phyloP scores from a whole-genome alignment of 2,797 vertebrate genomes.

The Zenarchopterus dispar region DNA sequence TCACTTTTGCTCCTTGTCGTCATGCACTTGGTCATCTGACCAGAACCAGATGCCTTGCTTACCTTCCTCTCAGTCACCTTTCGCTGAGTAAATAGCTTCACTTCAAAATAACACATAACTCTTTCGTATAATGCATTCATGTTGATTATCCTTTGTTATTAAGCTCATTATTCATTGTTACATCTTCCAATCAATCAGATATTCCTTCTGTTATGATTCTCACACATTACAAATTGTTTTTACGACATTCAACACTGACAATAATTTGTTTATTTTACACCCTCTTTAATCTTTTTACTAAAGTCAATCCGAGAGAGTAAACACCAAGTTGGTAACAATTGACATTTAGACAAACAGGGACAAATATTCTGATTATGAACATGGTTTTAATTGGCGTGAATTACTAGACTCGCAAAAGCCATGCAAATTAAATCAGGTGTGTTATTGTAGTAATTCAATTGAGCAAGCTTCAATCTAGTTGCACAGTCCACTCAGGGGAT shows the following conservation, averaged over 20 bases:
- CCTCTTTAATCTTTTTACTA: conserved; percentile 2
- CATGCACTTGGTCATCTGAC: conserved; percentile 24
- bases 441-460: conserved; percentile 57
- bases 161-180: conserved; percentile 12
- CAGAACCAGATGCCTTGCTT: conserved; percentile 27
- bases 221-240: conserved; percentile 13
- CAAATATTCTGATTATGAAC: conserved; percentile 50
- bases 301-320: conserved; percentile 45
- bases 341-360: conserved; percentile 63
- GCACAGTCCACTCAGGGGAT: conserved; percentile 44
- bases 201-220: conserved; percentile 19
- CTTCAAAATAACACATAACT: conserved; percentile 27
- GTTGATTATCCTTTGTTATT: not conserved
- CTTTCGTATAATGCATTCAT: conserved; percentile 11
- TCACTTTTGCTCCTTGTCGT: conserved; percentile 29
- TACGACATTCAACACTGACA: not conserved
- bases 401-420: conserved; percentile 56
- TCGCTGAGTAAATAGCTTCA: conserved; percentile 6
- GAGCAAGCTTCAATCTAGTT: conserved; percentile 50
- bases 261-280: conserved; percentile 20
- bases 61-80: conserved; percentile 5
- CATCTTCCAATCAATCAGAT: conserved; percentile 9
- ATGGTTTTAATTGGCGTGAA: conserved; percentile 59
- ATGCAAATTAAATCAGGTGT: conserved; percentile 57
- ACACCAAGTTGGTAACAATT: conserved; percentile 60